These are phyloP conservation scores for Cryptoprocta ferox DNA, from an alignment of 2,797 vertebrate genomes.

Conservation along the genomic window DNA sequence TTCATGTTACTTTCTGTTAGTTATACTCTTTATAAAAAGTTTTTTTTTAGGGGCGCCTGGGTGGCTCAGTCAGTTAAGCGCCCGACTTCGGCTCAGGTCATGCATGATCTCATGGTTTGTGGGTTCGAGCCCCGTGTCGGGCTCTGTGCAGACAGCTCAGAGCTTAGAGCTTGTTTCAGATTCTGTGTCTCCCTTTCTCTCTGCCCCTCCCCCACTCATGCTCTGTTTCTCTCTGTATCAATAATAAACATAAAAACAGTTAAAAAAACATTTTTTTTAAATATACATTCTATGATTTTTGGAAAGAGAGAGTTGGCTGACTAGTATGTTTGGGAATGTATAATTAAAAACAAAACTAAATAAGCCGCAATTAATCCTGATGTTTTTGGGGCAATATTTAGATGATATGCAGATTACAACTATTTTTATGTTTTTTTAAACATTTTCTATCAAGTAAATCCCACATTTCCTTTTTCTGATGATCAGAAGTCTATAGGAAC, in stretches of 20 bases:
- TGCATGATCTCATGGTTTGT: too few species aligned
- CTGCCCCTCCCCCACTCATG: too few species aligned
- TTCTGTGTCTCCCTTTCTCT: too few species aligned
- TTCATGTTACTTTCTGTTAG: background rate
- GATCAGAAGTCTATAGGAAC: background rate
- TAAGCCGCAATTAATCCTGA: background rate
- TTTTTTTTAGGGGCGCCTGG: too few species aligned
- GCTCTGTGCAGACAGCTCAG: too few species aligned
- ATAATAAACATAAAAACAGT: too few species aligned
- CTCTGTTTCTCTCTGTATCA: too few species aligned
- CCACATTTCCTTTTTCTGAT: background rate
- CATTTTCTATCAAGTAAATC: background rate
- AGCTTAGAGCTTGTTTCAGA: too few species aligned
- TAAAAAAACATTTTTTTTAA: too few species aligned
- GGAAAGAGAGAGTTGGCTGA: background rate
- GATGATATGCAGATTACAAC: background rate
- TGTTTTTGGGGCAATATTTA: background rate
- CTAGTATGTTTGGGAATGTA: background rate
- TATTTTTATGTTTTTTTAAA: background rate
- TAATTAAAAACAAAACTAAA: slow-evolving; percentile 32
- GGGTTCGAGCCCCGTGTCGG: too few species aligned
- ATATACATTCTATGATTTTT: background rate
- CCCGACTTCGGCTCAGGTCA: too few species aligned
- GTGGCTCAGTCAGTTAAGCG: too few species aligned
- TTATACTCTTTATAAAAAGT: background rate